These are phyloP conservation scores for Trachelus iudaicus DNA, from an alignment of 2,888 invertebrate genomes.

Conservation along the genomic window DNA sequence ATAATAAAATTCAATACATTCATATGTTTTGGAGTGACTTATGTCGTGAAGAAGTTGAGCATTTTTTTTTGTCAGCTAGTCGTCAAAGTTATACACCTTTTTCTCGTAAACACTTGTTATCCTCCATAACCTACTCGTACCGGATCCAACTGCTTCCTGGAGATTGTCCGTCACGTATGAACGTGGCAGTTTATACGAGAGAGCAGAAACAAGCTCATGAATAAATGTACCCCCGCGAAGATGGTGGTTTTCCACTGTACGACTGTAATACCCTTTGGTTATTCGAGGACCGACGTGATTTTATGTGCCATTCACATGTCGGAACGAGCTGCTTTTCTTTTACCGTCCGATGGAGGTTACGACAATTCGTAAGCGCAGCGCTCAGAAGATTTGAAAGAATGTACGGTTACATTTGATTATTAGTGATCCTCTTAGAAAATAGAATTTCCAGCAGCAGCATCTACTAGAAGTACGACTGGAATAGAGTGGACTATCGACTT, in stretches of 20 bases:
- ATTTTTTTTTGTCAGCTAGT: neutral
- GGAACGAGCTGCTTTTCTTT: neutral
- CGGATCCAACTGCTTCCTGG: neutral
- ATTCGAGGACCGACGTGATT: neutral
- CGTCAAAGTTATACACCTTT: neutral
- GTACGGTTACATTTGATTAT: neutral
- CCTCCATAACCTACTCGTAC: neutral
- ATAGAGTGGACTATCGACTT: neutral
- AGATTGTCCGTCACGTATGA: neutral
- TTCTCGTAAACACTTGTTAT: neutral
- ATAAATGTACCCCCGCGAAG: conserved; percentile 28
- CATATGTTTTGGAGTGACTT: neutral
- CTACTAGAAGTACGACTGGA: neutral
- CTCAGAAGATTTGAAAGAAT: neutral
- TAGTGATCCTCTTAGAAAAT: neutral
- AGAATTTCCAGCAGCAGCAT: neutral
- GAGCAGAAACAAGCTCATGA: conserved; percentile 28
- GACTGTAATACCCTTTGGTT: neutral
- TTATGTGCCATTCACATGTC: neutral
- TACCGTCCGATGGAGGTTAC: neutral
- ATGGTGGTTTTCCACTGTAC: neutral
- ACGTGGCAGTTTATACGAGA: neutral
- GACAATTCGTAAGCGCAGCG: neutral
- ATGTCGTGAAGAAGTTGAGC: neutral
- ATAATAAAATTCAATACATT: neutral